Conservation (phyloP, 2,797 vertebrate genomes). For the Phrynocephalus forsythii region DNA sequence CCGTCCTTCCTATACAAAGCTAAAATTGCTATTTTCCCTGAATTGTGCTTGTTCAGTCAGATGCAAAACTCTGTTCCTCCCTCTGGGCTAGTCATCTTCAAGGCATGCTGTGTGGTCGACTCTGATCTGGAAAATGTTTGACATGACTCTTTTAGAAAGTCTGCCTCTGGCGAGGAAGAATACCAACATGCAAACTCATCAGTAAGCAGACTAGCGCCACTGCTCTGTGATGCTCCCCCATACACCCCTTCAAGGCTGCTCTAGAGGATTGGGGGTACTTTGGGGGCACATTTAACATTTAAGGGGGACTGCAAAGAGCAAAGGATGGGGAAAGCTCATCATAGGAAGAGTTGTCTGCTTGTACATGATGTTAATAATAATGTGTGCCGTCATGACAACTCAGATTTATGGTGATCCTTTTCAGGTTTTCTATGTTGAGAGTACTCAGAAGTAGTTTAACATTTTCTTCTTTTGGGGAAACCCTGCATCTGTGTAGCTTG, state of each 20-base stretch:
- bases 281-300: neutral
- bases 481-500: no score
- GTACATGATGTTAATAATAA: neutral
- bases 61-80: slow-evolving; percentile 25
- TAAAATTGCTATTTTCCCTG: slow-evolving; percentile 20
- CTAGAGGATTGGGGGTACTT: neutral
- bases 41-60: slow-evolving; percentile 48
- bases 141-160: slow-evolving; percentile 61
- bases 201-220: slow-evolving; percentile 55
- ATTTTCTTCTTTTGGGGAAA: no score
- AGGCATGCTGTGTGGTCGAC: slow-evolving; percentile 47
- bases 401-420: neutral
- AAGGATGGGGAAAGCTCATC: neutral
- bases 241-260: neutral
- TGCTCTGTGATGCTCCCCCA: neutral
- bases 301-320: neutral
- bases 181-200: slow-evolving; percentile 54
- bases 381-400: neutral
- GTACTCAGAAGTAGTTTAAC: no score
- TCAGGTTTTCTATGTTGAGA: no score
- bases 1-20: slow-evolving; percentile 39
- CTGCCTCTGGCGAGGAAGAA: slow-evolving; percentile 48
- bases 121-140: slow-evolving; percentile 55
- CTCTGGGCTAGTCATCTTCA: slow-evolving; percentile 36
- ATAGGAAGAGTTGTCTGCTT: neutral